Conservation (phyloP, 2,113 vertebrate species). For the Etheostoma spectabile region DNA sequence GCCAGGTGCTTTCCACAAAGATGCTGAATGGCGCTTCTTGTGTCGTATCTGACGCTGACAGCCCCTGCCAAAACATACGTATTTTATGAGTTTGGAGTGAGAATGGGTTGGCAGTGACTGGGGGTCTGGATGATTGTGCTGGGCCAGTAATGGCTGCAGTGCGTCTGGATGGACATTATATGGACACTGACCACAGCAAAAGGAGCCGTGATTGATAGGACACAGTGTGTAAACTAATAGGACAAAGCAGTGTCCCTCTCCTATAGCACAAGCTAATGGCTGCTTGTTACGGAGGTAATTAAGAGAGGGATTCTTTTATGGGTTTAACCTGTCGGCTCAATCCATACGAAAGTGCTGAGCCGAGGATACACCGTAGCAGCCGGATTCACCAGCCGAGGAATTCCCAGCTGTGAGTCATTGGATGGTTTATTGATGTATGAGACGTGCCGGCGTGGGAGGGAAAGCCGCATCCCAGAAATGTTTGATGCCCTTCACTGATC, state of each 20-base stretch:
- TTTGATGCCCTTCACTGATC: conserved; percentile 37
- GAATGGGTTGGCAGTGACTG: no score
- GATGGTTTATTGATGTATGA: conserved; percentile 36
- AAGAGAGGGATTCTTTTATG: conserved; percentile 15
- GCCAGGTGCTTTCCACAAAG: no score
- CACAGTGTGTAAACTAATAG: conserved; percentile 15
- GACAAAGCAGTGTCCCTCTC: conserved; percentile 2
- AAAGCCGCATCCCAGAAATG: conserved; percentile 28
- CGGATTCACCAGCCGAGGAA: conserved; percentile 43
- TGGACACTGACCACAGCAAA: conserved; percentile 23
- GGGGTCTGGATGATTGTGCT: not conserved
- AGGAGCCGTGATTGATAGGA: conserved; percentile 22
- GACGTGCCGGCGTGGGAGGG: conserved; percentile 41
- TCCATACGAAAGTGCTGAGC: conserved; percentile 25
- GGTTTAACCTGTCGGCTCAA: conserved; percentile 41
- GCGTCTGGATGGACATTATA: conserved; percentile 23
- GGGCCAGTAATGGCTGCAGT: conserved; percentile 20
- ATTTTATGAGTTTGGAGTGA: no score
- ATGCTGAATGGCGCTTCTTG: no score
- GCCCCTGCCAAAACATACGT: no score
- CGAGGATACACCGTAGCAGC: conserved; percentile 7
- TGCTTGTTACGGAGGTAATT: conserved; percentile 31
- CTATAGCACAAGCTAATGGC: conserved; percentile 11
- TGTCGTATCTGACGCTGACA: no score
- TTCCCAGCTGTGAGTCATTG: conserved; percentile 66